Percentiles rank a stretch among this genome's conserved stretches.
These are phyloP conservation scores for Eunapius fragilis DNA, from an alignment of 37 sponge, comb jelly and placozoan species.

Conservation along the genomic window DNA sequence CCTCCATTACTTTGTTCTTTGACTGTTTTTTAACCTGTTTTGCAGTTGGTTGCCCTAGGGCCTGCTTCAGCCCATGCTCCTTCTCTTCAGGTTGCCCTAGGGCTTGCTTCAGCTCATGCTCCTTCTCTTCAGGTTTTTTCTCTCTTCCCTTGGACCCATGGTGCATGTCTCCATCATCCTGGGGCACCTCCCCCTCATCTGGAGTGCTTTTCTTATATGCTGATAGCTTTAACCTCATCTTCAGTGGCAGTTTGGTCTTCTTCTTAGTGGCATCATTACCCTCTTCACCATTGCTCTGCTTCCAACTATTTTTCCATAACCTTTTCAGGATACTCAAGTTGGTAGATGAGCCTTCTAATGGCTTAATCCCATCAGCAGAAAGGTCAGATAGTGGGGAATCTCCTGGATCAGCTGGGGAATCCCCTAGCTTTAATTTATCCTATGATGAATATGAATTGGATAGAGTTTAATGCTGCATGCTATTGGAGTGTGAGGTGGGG, in stretches of 20 bases:
- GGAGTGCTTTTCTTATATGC: neutral
- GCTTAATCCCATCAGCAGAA: neutral
- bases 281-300: neutral
- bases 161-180: neutral
- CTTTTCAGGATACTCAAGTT: neutral
- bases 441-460: too few relatives aligned
- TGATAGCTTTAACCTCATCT: slow-evolving; percentile 1
- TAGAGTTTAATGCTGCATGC: too few relatives aligned
- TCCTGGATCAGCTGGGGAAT: neutral
- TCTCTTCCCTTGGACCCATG: neutral
- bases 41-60: too few relatives aligned
- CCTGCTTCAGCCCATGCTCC: too few relatives aligned
- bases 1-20: neutral
- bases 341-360: neutral
- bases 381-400: neutral
- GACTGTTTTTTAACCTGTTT: neutral
- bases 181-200: neutral
- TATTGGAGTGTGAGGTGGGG: too few relatives aligned
- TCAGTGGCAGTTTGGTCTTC: neutral
- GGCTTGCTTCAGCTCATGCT: neutral
- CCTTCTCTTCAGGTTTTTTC: neutral
- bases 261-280: neutral
- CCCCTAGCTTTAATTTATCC: neutral
- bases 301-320: neutral
- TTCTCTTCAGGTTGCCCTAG: neutral